phyloP scores from a whole-genome alignment of 1,140 invertebrate genomes.

The Bombus polaris region DNA sequence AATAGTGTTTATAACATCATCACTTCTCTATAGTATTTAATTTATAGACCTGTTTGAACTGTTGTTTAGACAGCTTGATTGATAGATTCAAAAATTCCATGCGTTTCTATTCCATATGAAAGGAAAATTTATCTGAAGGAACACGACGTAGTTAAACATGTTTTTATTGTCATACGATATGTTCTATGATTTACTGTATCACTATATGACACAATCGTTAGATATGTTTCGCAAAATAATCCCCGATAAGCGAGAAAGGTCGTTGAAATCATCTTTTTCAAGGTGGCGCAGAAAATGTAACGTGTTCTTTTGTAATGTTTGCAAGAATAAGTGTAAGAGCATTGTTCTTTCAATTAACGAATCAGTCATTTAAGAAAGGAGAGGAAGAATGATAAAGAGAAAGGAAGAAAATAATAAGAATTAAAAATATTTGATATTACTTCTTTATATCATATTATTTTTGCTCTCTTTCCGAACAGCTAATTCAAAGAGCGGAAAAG shows the following conservation, averaged over 20 bases:
- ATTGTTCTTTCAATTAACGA: neutral
- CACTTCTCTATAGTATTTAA: too few species aligned
- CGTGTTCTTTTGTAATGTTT: neutral
- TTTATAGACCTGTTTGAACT: too few species aligned
- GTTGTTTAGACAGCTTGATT: too few species aligned
- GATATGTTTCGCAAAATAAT: neutral
- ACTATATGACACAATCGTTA: neutral
- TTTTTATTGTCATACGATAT: slow-evolving; percentile 28
- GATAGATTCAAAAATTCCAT: neutral
- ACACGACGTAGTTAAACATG: neutral
- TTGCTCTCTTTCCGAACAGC: neutral
- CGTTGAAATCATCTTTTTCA: neutral
- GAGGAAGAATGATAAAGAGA: neutral
- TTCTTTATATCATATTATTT: neutral
- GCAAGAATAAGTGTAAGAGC: neutral
- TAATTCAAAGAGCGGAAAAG: slow-evolving; percentile 1
- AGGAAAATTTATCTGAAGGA: slow-evolving; percentile 35
- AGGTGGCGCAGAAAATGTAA: neutral
- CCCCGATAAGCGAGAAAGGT: slow-evolving; percentile 4
- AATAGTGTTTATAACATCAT: too few species aligned
- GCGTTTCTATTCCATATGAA: neutral
- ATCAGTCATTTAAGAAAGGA: neutral
- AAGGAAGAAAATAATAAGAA: neutral
- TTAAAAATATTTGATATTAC: neutral
- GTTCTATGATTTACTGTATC: slow-evolving; percentile 39